Evolutionary conservation across 2,113 vertebrate species (phyloP).

Genomic region (Platichthys flesus): DNA sequence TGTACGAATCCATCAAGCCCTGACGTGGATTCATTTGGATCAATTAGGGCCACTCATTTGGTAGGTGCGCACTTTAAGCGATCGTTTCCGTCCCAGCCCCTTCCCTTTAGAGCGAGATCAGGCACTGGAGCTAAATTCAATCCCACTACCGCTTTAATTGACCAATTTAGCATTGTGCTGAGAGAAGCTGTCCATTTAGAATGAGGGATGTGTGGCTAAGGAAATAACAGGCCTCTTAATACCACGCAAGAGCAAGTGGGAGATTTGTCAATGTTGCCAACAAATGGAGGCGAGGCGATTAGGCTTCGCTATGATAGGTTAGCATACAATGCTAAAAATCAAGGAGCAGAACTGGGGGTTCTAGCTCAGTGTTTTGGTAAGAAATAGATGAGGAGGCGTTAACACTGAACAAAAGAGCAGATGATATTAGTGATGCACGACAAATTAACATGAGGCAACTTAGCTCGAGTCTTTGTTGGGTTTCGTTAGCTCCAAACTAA

Average conservation of each 20-base stretch:
- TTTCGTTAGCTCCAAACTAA: slow-evolving; percentile 12
- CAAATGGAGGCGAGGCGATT: slow-evolving; percentile 71
- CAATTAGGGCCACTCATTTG: slow-evolving; percentile 77
- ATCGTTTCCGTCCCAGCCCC: slow-evolving; percentile 71
- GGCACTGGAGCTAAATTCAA: slow-evolving; percentile 80
- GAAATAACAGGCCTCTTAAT: slow-evolving; percentile 79
- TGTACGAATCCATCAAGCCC: slow-evolving; percentile 74
- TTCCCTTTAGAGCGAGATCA: slow-evolving; percentile 72
- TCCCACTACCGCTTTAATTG: slow-evolving; percentile 81
- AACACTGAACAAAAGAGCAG: slow-evolving; percentile 42
- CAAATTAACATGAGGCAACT: slow-evolving; percentile 32
- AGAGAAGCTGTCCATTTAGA: slow-evolving; percentile 81
- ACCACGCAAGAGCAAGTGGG: slow-evolving; percentile 67
- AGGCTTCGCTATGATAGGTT: slow-evolving; percentile 54
- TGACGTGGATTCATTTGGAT: slow-evolving; percentile 78
- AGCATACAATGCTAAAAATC: slow-evolving; percentile 42
- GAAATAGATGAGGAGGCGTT: slow-evolving; percentile 7
- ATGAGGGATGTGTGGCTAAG: slow-evolving; percentile 76
- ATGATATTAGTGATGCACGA: slow-evolving; percentile 44
- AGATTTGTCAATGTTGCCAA: slow-evolving; percentile 72
- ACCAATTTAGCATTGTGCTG: slow-evolving; percentile 82
- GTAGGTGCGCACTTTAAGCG: slow-evolving; percentile 71
- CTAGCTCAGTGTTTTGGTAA: slow-evolving; percentile 14
- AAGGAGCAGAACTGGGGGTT: slow-evolving; percentile 23
- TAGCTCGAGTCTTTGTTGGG: slow-evolving; percentile 25